phyloP scores from a whole-genome alignment of 2,797 vertebrate species.

The Petrocephalus sullivani region DNA sequence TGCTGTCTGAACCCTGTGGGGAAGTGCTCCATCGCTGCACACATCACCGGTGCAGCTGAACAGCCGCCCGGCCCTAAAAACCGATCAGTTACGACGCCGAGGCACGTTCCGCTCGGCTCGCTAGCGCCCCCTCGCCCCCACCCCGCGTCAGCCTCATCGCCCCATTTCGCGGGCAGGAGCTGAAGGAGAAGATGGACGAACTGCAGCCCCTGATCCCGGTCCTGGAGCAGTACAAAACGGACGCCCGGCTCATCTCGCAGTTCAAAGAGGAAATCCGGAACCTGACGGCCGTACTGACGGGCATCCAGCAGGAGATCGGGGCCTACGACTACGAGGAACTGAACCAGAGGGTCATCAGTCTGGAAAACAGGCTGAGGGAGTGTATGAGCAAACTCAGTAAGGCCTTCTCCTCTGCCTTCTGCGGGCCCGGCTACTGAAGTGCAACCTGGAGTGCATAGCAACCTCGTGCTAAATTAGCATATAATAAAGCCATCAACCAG shows the following conservation, averaged over 20 bases:
- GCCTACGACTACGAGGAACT: constrained; percentile 88
- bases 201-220: constrained; percentile 80
- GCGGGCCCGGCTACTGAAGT: background rate
- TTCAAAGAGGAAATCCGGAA: constrained; percentile 82
- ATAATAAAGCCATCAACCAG: background rate
- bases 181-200: constrained; percentile 90
- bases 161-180: constrained; percentile 60
- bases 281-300: constrained; percentile 73
- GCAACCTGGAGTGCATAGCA: background rate
- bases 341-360: constrained; percentile 77
- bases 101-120: background rate
- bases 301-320: constrained; percentile 85
- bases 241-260: constrained; percentile 76
- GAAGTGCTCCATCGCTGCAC: background rate
- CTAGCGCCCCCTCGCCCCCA: background rate
- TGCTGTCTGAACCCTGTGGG: background rate
- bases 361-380: constrained; percentile 83
- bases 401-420: background rate
- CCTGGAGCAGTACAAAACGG: constrained; percentile 81
- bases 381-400: constrained; percentile 92
- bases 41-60: background rate
- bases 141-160: background rate
- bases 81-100: background rate
- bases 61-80: background rate
- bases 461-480: background rate